Conservation (phyloP, 2,113 vertebrate species). For the Tyto alba region DNA sequence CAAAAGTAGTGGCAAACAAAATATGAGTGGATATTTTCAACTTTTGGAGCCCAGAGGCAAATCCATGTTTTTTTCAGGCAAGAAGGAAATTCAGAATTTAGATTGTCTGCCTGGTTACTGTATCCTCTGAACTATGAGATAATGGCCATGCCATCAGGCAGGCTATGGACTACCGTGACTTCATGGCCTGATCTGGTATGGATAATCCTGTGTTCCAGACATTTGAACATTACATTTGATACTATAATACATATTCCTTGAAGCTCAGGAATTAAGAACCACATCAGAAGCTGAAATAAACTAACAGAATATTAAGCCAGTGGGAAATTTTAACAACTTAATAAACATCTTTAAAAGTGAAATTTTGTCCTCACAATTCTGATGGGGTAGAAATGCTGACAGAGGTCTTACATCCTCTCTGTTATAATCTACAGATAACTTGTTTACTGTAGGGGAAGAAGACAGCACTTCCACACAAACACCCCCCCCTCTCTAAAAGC, state of each 20-base stretch:
- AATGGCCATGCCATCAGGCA: background rate
- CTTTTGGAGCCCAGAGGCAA: background rate
- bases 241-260: background rate
- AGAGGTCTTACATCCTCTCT: background rate
- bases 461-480: background rate
- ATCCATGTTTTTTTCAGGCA: background rate
- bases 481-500: background rate
- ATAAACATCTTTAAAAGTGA: background rate
- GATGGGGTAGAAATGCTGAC: background rate
- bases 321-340: background rate
- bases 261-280: background rate
- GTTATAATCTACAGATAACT: background rate
- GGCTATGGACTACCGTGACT: background rate
- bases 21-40: background rate
- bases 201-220: slow-evolving; percentile 20
- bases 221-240: background rate
- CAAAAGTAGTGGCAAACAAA: background rate
- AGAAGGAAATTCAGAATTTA: background rate
- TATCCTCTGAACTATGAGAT: background rate
- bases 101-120: background rate
- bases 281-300: background rate
- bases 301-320: background rate
- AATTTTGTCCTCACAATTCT: background rate
- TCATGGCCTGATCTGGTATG: background rate
- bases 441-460: background rate